Evolutionary conservation across 2,797 vertebrate species (phyloP), one percentile per base, ranked within the genome.

Genomic region (Amazonetta brasiliensis): DNA sequence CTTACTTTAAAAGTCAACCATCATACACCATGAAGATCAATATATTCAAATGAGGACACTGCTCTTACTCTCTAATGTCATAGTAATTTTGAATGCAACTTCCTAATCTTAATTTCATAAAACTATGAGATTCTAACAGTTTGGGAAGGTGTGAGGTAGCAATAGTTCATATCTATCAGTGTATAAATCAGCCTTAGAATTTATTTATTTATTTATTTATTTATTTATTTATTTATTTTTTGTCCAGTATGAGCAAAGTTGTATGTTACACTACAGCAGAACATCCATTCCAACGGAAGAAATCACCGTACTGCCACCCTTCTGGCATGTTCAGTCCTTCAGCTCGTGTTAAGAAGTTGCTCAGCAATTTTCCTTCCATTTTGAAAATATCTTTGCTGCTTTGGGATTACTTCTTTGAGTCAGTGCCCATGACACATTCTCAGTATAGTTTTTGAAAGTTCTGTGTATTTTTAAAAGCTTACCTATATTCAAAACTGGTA

Each of bases 241-340:
- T 46, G n/a, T n/a, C 50, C 33, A 33, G 3, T 18, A 3, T 7
- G 39, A 55, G 46, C n/a, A 7, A n/a, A 33, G 23, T 6, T 35
- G 43, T 30, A 12, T 5, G 0, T 8, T 13, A 1, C 63, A 12
- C 14, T 30, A n/a, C 6, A 30, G 67, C 48, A 31, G 31, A 37
- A 18, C 17, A 7, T 17, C 10, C 14, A 3, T 35, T 35, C 46
- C 39, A 3, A 25, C 7, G 5, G 3, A 15, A 26, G 23, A 18
- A 16, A 10, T 17, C 8, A 1, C 66, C 3, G 30, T 22, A 16
- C 39, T 12, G 41, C 39, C 37, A 6, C 13, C 44, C 22, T 12
- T 28, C 41, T 7, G 3, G 28, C 2, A 1, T 4, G 7, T 22
- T 35, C 12, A 2, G 26, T 14, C n/a, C 72, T n/a, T 56, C 50